A percentile compares a stretch with the other conserved stretches of the same genome.
phyloP scores from a whole-genome alignment of 2,113 vertebrate genomes.

The Argyrosomus japonicus region DNA sequence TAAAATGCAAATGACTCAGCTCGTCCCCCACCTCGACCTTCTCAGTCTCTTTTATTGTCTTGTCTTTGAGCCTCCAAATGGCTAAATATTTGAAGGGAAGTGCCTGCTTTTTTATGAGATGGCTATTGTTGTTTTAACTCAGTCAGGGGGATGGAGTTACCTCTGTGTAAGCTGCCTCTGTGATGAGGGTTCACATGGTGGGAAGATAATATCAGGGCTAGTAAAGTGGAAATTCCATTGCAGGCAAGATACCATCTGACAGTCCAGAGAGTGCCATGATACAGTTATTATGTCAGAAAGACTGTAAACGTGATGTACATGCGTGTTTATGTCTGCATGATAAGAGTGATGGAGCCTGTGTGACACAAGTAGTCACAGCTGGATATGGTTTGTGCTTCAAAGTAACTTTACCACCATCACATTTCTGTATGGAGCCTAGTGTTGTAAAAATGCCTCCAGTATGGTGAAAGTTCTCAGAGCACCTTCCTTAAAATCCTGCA shows the following conservation, averaged over 20 bases:
- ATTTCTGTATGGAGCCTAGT: not conserved
- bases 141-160: constrained; percentile 78
- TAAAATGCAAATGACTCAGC: constrained; percentile 65
- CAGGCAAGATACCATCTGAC: constrained; percentile 64
- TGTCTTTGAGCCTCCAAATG: constrained; percentile 65
- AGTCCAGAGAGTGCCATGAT: constrained; percentile 34
- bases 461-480: not conserved
- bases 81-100: constrained; percentile 72
- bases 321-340: constrained; percentile 24
- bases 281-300: constrained; percentile 32
- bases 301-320: constrained; percentile 13
- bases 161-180: constrained; percentile 50
- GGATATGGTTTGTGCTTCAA: constrained; percentile 26
- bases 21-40: constrained; percentile 18
- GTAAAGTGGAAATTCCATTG: constrained; percentile 57
- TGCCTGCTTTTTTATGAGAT: constrained; percentile 65
- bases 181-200: constrained; percentile 42
- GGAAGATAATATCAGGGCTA: constrained; percentile 62
- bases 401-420: not conserved
- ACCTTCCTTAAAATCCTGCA: not conserved
- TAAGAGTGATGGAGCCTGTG: constrained; percentile 13
- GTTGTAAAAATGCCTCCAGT: not conserved
- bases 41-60: constrained; percentile 59
- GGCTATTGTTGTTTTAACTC: constrained; percentile 81
- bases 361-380: constrained; percentile 31